phyloP scores from a whole-genome alignment of 1,140 invertebrate genomes.

The Eulimnadia texana region DNA sequence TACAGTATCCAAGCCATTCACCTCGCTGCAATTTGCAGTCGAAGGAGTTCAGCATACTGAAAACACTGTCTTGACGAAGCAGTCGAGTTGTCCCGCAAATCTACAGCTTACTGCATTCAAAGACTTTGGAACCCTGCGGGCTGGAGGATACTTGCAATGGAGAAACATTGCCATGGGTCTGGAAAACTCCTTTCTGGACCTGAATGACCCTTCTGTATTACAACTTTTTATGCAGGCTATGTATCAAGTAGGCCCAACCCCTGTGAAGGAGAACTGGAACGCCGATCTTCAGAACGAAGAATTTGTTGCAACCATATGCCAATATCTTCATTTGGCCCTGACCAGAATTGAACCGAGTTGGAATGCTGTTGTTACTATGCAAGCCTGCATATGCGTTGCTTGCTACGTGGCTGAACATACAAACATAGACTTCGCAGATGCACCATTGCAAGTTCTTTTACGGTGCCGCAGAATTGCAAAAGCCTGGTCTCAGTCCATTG shows the following conservation, averaged over 20 bases:
- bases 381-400: background rate
- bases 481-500: background rate
- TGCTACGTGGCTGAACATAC: background rate
- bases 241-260: slow-evolving; percentile 13
- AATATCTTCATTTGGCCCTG: background rate
- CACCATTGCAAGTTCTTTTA: background rate
- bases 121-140: slow-evolving; percentile 15
- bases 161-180: slow-evolving; percentile 15
- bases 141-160: slow-evolving; percentile 16
- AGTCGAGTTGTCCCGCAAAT: background rate
- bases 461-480: background rate
- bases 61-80: background rate
- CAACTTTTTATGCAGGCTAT: slow-evolving; percentile 14
- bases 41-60: background rate
- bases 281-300: background rate
- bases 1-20: too few relatives aligned
- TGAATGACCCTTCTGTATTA: slow-evolving; percentile 16
- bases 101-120: slow-evolving; percentile 3
- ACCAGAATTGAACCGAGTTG: background rate
- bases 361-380: background rate
- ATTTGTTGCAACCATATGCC: slow-evolving; percentile 2
- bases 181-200: background rate
- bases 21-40: too few relatives aligned
- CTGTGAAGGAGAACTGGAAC: slow-evolving; percentile 1
- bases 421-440: background rate